phyloP scores from a whole-genome alignment of 2,888 invertebrate genomes.

The Syritta pipiens region DNA sequence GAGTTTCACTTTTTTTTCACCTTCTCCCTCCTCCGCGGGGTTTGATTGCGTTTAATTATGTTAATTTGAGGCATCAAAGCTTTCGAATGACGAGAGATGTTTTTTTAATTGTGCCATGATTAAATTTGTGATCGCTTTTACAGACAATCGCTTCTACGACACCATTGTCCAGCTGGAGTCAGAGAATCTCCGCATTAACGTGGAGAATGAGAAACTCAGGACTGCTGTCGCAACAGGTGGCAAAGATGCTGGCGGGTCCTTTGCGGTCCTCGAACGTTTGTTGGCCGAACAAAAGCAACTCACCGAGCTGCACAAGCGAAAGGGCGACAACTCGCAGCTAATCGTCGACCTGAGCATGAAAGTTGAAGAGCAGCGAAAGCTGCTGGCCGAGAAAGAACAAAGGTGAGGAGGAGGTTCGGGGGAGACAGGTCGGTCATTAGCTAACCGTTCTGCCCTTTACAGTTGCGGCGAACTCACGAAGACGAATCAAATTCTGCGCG shows the following conservation, averaged over 20 bases:
- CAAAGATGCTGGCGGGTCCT: slow-evolving; percentile 80
- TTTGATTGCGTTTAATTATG: slow-evolving; percentile 53
- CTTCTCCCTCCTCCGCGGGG: neutral
- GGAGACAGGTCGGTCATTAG: neutral
- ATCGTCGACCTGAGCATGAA: slow-evolving; percentile 93
- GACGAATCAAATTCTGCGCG: slow-evolving; percentile 84
- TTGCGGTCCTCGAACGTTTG: slow-evolving; percentile 90
- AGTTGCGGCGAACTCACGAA: slow-evolving; percentile 86
- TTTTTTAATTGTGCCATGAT: neutral
- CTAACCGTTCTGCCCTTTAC: slow-evolving; percentile 69
- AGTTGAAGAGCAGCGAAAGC: slow-evolving; percentile 91
- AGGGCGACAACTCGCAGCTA: slow-evolving; percentile 96
- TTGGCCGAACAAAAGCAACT: slow-evolving; percentile 94
- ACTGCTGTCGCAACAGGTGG: slow-evolving; percentile 80
- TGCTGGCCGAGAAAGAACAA: slow-evolving; percentile 86
- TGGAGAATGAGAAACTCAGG: slow-evolving; percentile 91
- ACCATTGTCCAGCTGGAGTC: slow-evolving; percentile 88
- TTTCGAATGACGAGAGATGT: neutral
- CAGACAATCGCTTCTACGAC: slow-evolving; percentile 94
- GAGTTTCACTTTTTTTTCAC: slow-evolving; percentile 79
- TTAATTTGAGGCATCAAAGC: slow-evolving; percentile 31
- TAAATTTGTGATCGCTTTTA: slow-evolving; percentile 71
- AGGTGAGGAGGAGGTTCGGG: slow-evolving; percentile 80
- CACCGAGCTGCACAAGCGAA: slow-evolving; percentile 91
- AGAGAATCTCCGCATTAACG: slow-evolving; percentile 91